These are phyloP conservation scores for Bradypodion ventrale DNA, from an alignment of 2,797 vertebrate genomes.

Conservation along the genomic window DNA sequence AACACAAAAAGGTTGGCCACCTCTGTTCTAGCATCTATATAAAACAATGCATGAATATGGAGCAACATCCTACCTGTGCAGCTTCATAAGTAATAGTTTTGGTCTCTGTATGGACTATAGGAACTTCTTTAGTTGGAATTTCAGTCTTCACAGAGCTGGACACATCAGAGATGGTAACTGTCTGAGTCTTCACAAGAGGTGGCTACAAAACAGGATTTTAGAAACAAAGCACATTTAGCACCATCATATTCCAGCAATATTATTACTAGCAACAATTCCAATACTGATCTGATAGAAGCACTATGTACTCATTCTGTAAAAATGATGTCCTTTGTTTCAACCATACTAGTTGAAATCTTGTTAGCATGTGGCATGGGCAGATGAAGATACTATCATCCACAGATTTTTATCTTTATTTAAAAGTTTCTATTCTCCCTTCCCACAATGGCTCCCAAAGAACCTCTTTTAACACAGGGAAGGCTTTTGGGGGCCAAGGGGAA, in stretches of 20 bases:
- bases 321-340: too few relatives aligned
- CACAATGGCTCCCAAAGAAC: too few relatives aligned
- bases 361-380: too few relatives aligned
- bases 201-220: constrained; percentile 78
- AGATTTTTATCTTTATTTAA: too few relatives aligned
- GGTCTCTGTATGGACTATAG: constrained; percentile 96
- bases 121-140: constrained; percentile 89
- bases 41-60: not conserved
- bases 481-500: too few relatives aligned
- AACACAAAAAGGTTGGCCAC: too few relatives aligned
- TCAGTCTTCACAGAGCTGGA: constrained; percentile 85
- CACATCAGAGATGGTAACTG: constrained; percentile 92
- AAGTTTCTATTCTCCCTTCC: too few relatives aligned
- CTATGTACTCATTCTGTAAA: constrained; percentile 39
- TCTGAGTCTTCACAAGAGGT: constrained; percentile 93
- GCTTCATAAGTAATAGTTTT: constrained; percentile 98
- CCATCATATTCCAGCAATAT: not conserved
- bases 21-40: not conserved
- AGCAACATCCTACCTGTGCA: constrained; percentile 83
- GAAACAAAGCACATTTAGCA: constrained; percentile 40
- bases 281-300: constrained; percentile 78
- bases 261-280: constrained; percentile 58
- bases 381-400: too few relatives aligned
- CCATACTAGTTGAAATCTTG: too few relatives aligned
- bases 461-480: too few relatives aligned